Conservation (phyloP, 2,113 vertebrate genomes). For the Ictalurus furcatus region DNA sequence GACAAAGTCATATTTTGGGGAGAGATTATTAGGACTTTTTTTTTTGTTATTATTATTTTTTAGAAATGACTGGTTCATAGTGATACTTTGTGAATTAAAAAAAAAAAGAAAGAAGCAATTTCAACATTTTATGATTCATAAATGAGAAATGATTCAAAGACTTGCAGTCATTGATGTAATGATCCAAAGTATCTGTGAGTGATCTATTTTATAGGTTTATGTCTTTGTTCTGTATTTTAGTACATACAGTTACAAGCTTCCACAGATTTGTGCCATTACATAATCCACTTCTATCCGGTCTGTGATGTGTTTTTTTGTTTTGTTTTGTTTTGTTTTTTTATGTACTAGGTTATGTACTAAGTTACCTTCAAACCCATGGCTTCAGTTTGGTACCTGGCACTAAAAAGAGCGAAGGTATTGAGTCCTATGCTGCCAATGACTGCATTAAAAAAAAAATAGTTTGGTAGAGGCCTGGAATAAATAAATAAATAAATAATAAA, state of each 20-base stretch:
- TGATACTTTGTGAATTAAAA: background rate
- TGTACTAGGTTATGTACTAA: background rate
- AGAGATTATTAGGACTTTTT: background rate
- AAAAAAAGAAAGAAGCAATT: background rate
- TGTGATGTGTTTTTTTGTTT: background rate
- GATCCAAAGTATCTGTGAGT: conserved; percentile 7
- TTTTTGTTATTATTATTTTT: background rate
- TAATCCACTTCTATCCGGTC: background rate
- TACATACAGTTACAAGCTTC: background rate
- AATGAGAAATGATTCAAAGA: background rate
- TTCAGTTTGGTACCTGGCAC: background rate
- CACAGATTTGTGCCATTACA: background rate
- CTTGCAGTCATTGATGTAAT: background rate
- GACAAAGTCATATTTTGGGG: background rate
- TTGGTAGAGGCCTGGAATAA: background rate
- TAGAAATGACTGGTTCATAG: background rate
- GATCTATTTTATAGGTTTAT: conserved; percentile 26
- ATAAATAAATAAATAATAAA: background rate
- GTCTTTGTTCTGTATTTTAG: conserved; percentile 20
- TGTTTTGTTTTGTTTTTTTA: background rate
- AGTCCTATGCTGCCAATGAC: background rate
- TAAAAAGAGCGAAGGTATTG: background rate
- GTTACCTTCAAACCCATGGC: background rate
- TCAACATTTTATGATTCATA: background rate
- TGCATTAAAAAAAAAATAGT: background rate